Evolutionary conservation across 2,888 invertebrate genomes (phyloP), one percentile per base, ranked within the genome.

Genomic region (Cyrtodaria siliqua): DNA sequence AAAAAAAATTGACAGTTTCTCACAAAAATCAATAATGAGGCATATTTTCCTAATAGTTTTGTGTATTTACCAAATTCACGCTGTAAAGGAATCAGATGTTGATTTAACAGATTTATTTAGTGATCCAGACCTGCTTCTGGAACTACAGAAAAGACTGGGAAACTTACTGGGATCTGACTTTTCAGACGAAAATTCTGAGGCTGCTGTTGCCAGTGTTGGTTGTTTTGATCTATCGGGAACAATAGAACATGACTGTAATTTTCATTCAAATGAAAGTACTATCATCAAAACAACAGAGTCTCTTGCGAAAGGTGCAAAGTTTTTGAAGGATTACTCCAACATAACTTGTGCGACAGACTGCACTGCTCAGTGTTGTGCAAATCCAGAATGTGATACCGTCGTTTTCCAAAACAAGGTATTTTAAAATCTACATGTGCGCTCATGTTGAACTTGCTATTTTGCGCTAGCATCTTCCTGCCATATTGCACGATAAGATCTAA

Each of bases 351-450:
- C 81, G 1, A 68, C 79, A 40, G 85, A 85, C 16, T 89, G 89
- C 69, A 71, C 82, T 9, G 57, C 68, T 49, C 50, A 64, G 33
- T 89, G 89, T 69, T 89, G 89, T 74, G 63, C 78, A 18, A 79
- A 81, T 49, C 52, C 69, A 9, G 75, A 77, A 8, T 89, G 89
- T 83, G 87, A 87, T 67, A 68, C 87, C 40, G 86, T 88, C 24
- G 84, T 89, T 18, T 89, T 82, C 72, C 87, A 87, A 69, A 76
- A 86, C 33, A 89, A 89, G 85, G 89, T 89, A 81, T n/a, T n/a
- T n/a, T n/a, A n/a, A n/a, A n/a, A n/a, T n/a, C n/a, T n/a, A n/a
- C n/a, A n/a, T n/a, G n/a, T n/a, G n/a, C n/a, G n/a, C n/a, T n/a
- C n/a, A n/a, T n/a, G n/a, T n/a, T n/a, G n/a, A n/a, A n/a, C n/a